phyloP scores from a whole-genome alignment of 2,797 vertebrate genomes.

The Centropyge bicolor region DNA sequence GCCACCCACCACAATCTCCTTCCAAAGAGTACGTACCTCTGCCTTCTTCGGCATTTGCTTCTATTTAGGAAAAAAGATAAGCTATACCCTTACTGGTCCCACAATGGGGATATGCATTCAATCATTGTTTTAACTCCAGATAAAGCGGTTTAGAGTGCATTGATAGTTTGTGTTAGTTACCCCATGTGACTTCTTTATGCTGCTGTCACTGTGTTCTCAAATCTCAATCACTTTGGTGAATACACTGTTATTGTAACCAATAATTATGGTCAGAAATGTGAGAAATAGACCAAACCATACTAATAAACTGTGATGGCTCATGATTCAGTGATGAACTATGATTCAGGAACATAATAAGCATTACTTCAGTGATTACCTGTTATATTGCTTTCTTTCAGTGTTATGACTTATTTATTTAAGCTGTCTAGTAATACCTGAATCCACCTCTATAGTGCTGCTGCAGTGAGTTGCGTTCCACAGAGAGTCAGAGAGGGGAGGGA shows the following conservation, averaged over 20 bases:
- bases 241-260: no score
- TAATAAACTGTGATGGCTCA: no score
- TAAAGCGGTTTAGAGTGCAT: no score
- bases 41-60: background rate
- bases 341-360: background rate
- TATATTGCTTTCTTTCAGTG: constrained; percentile 1
- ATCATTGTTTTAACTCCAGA: no score
- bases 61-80: no score
- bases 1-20: background rate
- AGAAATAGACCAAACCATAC: no score
- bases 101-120: no score
- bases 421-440: background rate
- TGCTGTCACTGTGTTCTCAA: background rate
- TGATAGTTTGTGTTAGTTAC: no score
- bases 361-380: background rate
- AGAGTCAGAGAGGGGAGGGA: background rate
- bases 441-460: background rate
- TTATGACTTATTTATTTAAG: background rate
- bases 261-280: no score
- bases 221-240: background rate
- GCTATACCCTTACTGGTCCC: no score
- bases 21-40: no score
- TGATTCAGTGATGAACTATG: no score
- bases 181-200: background rate
- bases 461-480: background rate